Percentiles rank a stretch among this genome's conserved stretches.
Conservation (phyloP, 2,888 invertebrate species). For the Euplagia quadripunctaria region DNA sequence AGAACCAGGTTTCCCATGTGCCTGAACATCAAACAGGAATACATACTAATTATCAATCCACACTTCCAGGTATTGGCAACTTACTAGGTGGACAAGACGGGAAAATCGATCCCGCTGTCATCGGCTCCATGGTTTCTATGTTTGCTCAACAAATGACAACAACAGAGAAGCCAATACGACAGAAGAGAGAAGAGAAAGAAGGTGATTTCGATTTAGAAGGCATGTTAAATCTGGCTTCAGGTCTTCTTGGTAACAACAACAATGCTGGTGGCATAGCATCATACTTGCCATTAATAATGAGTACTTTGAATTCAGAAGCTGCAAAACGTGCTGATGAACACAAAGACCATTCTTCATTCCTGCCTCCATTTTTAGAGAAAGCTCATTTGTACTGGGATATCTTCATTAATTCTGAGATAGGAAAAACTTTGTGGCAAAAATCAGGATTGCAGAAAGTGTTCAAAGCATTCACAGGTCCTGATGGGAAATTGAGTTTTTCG, state of each 20-base stretch:
- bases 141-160: slow-evolving; percentile 76
- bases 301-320: slow-evolving; percentile 89
- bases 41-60: background rate
- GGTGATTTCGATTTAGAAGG: slow-evolving; percentile 84
- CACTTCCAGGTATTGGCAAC: slow-evolving; percentile 81
- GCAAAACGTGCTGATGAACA: slow-evolving; percentile 88
- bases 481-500: slow-evolving; percentile 91
- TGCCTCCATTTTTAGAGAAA: slow-evolving; percentile 89
- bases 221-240: slow-evolving; percentile 86
- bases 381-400: slow-evolving; percentile 92
- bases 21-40: background rate
- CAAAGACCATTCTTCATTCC: slow-evolving; percentile 90
- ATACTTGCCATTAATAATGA: slow-evolving; percentile 90
- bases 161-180: slow-evolving; percentile 60
- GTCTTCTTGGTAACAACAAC: slow-evolving; percentile 79
- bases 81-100: slow-evolving; percentile 87
- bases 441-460: slow-evolving; percentile 91
- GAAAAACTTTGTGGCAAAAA: slow-evolving; percentile 91
- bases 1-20: background rate
- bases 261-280: slow-evolving; percentile 75
- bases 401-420: slow-evolving; percentile 92
- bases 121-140: slow-evolving; percentile 81
- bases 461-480: slow-evolving; percentile 89
- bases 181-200: slow-evolving; percentile 67
- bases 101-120: slow-evolving; percentile 86